Conservation (phyloP, 2,888 invertebrate genomes). For the Aproaerema taeniolella region DNA sequence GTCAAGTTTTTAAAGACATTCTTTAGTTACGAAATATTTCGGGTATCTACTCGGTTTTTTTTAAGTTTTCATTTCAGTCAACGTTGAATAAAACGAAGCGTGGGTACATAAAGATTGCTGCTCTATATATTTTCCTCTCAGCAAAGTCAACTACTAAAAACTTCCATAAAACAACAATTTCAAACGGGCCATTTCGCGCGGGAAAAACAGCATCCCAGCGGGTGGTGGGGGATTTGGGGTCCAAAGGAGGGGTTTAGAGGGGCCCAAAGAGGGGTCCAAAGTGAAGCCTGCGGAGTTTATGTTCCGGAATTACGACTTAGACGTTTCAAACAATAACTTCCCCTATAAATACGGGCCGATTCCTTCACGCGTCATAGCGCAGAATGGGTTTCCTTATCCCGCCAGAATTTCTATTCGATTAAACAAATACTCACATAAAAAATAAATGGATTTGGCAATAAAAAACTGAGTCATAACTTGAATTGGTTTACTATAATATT, state of each 20-base stretch:
- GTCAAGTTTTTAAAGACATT: slow-evolving; percentile 26
- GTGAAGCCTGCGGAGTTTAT: slow-evolving; percentile 70
- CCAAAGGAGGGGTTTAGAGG: slow-evolving; percentile 24
- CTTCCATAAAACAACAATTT: slow-evolving; percentile 78
- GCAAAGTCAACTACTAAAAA: slow-evolving; percentile 77
- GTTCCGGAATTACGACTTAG: slow-evolving; percentile 75
- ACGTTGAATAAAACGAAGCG: neutral
- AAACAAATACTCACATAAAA: slow-evolving; percentile 23
- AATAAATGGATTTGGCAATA: slow-evolving; percentile 13
- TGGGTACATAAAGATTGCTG: slow-evolving; percentile 49
- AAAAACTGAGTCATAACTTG: slow-evolving; percentile 3
- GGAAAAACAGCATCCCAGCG: slow-evolving; percentile 70
- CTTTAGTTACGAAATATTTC: slow-evolving; percentile 13
- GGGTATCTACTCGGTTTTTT: too few species aligned
- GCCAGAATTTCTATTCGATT: slow-evolving; percentile 30
- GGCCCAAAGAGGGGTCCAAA: slow-evolving; percentile 45
- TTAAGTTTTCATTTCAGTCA: slow-evolving; percentile 4
- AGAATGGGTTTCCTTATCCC: slow-evolving; percentile 57
- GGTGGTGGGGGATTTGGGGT: slow-evolving; percentile 27
- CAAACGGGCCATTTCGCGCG: slow-evolving; percentile 73
- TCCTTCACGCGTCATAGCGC: slow-evolving; percentile 74
- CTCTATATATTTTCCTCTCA: slow-evolving; percentile 65
- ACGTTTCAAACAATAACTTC: slow-evolving; percentile 78
- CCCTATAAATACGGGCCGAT: slow-evolving; percentile 72
- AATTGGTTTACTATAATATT: slow-evolving; percentile 7